These are phyloP conservation scores for Platichthys stellatus DNA, from an alignment of 2,113 vertebrate genomes.

Conservation along the genomic window DNA sequence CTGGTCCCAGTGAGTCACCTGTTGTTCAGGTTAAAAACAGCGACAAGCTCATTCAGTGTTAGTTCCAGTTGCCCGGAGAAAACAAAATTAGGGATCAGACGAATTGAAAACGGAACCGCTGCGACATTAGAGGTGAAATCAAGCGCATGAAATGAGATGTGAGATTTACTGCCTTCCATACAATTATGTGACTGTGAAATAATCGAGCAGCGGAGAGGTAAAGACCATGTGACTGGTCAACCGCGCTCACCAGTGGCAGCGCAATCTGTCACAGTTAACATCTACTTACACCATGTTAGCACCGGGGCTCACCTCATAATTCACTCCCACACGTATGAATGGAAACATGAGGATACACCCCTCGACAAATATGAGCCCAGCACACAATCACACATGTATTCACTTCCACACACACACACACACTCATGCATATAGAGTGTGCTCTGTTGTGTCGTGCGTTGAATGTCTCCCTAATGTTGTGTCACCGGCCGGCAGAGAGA, in stretches of 20 bases:
- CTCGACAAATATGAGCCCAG: no score
- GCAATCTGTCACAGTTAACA: slow-evolving; percentile 75
- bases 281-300: slow-evolving; percentile 66
- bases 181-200: slow-evolving; percentile 57
- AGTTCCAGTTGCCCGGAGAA: slow-evolving; percentile 8
- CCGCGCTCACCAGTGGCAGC: slow-evolving; percentile 65
- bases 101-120: slow-evolving; percentile 44
- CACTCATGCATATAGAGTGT: background rate
- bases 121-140: slow-evolving; percentile 57
- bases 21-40: no score
- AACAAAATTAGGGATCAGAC: slow-evolving; percentile 15
- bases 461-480: slow-evolving; percentile 28
- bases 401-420: background rate
- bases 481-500: slow-evolving; percentile 14
- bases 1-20: no score
- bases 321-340: slow-evolving; percentile 44
- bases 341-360: slow-evolving; percentile 24
- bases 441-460: slow-evolving; percentile 4
- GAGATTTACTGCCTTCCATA: slow-evolving; percentile 60
- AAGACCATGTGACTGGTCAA: slow-evolving; percentile 65
- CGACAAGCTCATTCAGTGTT: background rate
- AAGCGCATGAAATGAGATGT: slow-evolving; percentile 50
- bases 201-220: slow-evolving; percentile 51
- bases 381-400: no score
- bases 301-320: slow-evolving; percentile 50